phyloP scores from a whole-genome alignment of 2,888 invertebrate species.

The Linnaemya tessellans region DNA sequence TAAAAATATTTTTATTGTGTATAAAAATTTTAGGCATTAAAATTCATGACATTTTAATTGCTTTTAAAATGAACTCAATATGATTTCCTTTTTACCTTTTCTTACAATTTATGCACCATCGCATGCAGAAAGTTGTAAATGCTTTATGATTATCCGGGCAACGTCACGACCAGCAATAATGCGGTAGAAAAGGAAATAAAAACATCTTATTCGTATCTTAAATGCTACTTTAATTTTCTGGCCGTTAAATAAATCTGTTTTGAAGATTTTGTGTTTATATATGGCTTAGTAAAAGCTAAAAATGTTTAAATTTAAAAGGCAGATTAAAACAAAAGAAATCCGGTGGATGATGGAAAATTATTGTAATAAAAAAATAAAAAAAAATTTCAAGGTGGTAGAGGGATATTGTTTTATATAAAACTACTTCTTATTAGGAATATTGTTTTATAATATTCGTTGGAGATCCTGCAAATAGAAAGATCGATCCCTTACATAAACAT shows the following conservation, averaged over 20 bases:
- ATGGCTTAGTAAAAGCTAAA: background rate
- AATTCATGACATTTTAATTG: no score
- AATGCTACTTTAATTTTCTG: background rate
- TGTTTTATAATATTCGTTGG: no score
- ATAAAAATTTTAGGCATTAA: no score
- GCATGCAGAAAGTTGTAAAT: conserved; percentile 14
- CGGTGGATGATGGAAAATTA: no score
- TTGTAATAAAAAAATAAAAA: no score
- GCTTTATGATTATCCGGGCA: conserved; percentile 43
- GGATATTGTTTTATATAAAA: no score
- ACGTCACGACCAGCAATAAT: background rate
- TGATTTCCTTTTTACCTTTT: conserved; percentile 1
- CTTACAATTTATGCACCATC: background rate
- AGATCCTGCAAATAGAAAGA: no score
- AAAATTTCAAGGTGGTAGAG: no score
- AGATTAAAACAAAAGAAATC: no score
- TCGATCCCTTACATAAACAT: no score
- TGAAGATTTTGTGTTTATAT: conserved; percentile 31
- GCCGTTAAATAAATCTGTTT: conserved; percentile 21
- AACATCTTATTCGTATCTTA: background rate
- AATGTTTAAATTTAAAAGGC: background rate
- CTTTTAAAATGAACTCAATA: background rate
- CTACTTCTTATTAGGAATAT: no score
- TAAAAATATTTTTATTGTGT: background rate
- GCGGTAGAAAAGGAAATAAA: background rate